Evolutionary conservation across 2,888 invertebrate genomes (phyloP), one percentile per base, ranked within the genome.

Genomic region (Eremobia ochroleuca): DNA sequence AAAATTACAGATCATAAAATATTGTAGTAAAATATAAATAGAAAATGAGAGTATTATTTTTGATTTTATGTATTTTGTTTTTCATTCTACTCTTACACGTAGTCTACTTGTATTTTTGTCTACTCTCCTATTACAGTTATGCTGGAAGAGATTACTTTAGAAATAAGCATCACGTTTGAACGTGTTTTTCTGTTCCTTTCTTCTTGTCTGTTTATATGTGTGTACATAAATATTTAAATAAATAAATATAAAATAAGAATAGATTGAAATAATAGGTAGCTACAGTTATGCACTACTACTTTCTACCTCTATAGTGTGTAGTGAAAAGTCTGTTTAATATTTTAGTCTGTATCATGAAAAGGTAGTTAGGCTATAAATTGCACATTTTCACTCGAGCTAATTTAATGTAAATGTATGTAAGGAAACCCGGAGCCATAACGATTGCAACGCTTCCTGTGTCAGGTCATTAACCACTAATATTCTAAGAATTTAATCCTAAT

Each of bases 371-470:
- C 66, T 81, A 71, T 74, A 85, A 78, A 85, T 82, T 62, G 66
- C 83, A 73, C 58, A 85, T 85, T 79, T 70, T 28, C 71, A 75
- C 58, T 67, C 28, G n/a, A 75, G 61, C 46, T 72, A 81, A 81
- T 79, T 76, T 66, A 71, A 76, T 85, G 70, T 77, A 73, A 86
- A 87, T 83, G 11, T 83, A 85, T 83, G 79, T 74, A 70, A 76
- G 73, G 77, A 88, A 82, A 86, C 73, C 37, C 37, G 37, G 58
- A 74, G 83, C 59, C 55, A 70, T 83, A 68, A 83, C 37, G 83
- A 76, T 78, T 73, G 74, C 82, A 86, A 70, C 52, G 84, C 61
- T 86, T 87, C 86, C 84, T 84, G 84, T 75, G 79, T 66, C 76
- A 77, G 77, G 64, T 77, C 79, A 79, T 87, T 86, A 83, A 76